Percentiles rank a stretch among this genome's conserved stretches.
phyloP scores from a whole-genome alignment of 2,113 vertebrate species.

The Promerops cafer region DNA sequence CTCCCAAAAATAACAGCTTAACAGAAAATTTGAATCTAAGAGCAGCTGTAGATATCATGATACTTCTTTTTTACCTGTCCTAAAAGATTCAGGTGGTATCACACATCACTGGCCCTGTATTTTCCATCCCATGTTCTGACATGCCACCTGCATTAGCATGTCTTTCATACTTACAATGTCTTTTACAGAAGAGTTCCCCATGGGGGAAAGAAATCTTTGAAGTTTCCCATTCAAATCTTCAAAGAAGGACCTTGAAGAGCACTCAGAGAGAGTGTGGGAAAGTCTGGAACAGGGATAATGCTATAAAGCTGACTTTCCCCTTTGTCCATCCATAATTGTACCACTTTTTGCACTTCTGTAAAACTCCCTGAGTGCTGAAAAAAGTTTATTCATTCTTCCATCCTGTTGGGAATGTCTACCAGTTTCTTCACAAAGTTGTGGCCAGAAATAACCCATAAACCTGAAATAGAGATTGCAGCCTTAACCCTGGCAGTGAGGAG shows the following conservation, averaged over 20 bases:
- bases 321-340: background rate
- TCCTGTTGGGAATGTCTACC: background rate
- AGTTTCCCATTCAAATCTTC: constrained; percentile 7
- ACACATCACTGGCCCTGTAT: background rate
- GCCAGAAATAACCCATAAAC: background rate
- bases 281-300: background rate
- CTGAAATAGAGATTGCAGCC: background rate
- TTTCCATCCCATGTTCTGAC: background rate
- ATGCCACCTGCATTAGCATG: background rate
- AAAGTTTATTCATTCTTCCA: background rate
- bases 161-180: background rate
- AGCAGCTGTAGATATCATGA: background rate
- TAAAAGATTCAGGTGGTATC: background rate
- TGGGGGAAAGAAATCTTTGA: background rate
- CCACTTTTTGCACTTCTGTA: background rate
- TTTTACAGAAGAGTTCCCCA: background rate
- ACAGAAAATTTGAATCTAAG: background rate
- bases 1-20: background rate
- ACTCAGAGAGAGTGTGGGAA: background rate
- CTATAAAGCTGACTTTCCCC: background rate
- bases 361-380: background rate
- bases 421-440: background rate
- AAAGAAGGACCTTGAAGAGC: constrained; percentile 14
- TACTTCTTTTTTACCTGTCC: background rate
- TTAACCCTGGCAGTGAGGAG: background rate